Conservation (phyloP, 35 echinoderm and acorn worm species). For the Acanthaster planci region DNA sequence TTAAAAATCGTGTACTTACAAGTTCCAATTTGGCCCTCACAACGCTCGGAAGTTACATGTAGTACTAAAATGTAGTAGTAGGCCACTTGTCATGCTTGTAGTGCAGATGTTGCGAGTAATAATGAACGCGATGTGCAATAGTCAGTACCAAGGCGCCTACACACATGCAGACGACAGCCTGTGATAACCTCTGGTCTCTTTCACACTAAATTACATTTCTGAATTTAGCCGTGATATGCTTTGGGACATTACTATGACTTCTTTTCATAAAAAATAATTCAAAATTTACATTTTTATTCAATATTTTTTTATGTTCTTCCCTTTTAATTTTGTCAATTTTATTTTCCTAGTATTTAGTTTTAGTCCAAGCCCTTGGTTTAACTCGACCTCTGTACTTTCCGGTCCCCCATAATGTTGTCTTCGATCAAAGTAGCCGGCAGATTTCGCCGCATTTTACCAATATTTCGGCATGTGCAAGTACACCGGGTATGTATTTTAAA, state of each 20-base stretch:
- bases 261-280: neutral
- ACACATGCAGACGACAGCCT: constrained; percentile 3
- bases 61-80: too few relatives aligned
- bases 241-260: neutral
- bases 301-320: too few relatives aligned
- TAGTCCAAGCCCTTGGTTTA: too few relatives aligned
- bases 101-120: too few relatives aligned
- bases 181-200: neutral
- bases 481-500: neutral
- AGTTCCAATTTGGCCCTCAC: too few relatives aligned
- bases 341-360: too few relatives aligned
- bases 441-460: constrained; percentile 6
- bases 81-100: too few relatives aligned
- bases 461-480: neutral
- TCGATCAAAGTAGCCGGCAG: constrained; percentile 11
- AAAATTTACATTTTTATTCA: neutral
- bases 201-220: neutral
- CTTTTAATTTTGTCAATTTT: too few relatives aligned
- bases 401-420: neutral
- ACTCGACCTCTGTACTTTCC: neutral
- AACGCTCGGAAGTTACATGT: too few relatives aligned
- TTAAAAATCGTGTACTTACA: too few relatives aligned
- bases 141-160: too few relatives aligned
- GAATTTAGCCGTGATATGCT: neutral
- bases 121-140: too few relatives aligned